phyloP scores from a whole-genome alignment of 2,113 vertebrate genomes.

The Psammodynastes pulverulentus region DNA sequence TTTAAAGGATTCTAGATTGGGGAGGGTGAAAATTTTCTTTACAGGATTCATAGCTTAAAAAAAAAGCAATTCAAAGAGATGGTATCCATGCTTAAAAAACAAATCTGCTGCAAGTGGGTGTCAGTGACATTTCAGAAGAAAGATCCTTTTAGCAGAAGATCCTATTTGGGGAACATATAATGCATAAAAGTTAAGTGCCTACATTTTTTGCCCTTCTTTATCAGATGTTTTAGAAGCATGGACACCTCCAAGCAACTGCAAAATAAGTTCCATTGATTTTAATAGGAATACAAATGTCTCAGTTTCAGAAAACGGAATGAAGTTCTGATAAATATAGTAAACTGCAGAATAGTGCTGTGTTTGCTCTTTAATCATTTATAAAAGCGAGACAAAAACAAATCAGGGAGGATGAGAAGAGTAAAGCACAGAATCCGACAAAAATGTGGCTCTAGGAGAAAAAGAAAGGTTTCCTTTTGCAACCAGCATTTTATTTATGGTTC shows the following conservation, averaged over 20 bases:
- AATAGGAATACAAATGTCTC: background rate
- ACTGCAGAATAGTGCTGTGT: fast-evolving
- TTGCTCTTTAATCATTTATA: background rate
- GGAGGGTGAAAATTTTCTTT: background rate
- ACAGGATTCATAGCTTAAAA: background rate
- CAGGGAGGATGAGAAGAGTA: background rate
- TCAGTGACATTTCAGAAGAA: background rate
- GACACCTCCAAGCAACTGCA: background rate
- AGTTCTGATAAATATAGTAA: background rate
- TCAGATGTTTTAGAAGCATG: background rate
- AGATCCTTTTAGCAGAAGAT: background rate
- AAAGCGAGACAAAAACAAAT: slow-evolving; percentile 15
- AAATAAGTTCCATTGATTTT: background rate
- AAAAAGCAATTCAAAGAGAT: background rate
- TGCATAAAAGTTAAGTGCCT: background rate
- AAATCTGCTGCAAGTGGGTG: background rate
- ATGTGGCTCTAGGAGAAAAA: background rate
- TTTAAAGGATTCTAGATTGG: background rate
- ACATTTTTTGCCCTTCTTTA: background rate
- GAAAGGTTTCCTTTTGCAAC: background rate
- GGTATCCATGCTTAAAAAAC: background rate
- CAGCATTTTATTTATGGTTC: background rate
- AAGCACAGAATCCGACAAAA: slow-evolving; percentile 7
- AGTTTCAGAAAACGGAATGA: background rate
- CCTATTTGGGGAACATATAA: background rate